A percentile compares a stretch with the other conserved stretches of the same genome.
Evolutionary conservation across 2,113 vertebrate genomes (phyloP).

Genomic region (Seriola rivoliana): DNA sequence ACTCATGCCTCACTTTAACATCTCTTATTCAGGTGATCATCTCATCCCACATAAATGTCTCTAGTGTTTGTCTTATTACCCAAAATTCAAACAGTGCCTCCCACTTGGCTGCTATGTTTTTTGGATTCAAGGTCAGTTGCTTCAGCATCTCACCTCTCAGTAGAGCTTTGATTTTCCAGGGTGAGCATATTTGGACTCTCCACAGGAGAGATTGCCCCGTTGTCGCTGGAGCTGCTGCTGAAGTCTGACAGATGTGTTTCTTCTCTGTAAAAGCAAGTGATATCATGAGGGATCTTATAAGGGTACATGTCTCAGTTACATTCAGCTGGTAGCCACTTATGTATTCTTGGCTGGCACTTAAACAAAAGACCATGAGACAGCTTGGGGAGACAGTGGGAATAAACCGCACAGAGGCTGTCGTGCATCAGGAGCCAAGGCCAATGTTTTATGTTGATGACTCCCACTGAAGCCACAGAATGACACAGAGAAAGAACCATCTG

Average conservation of each 20-base stretch:
- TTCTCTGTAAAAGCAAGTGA: constrained; percentile 44
- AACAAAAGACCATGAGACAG: not conserved
- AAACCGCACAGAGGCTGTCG: not conserved
- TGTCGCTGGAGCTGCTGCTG: constrained; percentile 69
- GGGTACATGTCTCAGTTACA: not conserved
- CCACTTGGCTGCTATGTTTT: not conserved
- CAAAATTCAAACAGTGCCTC: not conserved
- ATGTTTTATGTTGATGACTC: not conserved
- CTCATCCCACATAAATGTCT: not conserved
- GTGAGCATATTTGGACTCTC: not conserved
- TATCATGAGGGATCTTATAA: not conserved
- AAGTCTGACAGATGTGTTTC: constrained; percentile 39
- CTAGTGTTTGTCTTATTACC: not conserved
- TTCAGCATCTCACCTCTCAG: constrained; percentile 53
- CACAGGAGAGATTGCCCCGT: constrained; percentile 38
- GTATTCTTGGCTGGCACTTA: not conserved
- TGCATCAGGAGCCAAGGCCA: not conserved
- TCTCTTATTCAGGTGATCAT: not conserved
- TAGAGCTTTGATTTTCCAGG: constrained; percentile 25
- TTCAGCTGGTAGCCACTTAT: not conserved
- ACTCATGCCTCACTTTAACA: not conserved
- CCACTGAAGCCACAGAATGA: not conserved
- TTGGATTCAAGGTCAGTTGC: not conserved
- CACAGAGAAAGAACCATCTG: constrained; percentile 6
- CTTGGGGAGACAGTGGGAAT: not conserved